Percentiles rank a stretch among this genome's conserved stretches.
Evolutionary conservation across 2,113 vertebrate genomes (phyloP).

Genomic region (Bos indicus): DNA sequence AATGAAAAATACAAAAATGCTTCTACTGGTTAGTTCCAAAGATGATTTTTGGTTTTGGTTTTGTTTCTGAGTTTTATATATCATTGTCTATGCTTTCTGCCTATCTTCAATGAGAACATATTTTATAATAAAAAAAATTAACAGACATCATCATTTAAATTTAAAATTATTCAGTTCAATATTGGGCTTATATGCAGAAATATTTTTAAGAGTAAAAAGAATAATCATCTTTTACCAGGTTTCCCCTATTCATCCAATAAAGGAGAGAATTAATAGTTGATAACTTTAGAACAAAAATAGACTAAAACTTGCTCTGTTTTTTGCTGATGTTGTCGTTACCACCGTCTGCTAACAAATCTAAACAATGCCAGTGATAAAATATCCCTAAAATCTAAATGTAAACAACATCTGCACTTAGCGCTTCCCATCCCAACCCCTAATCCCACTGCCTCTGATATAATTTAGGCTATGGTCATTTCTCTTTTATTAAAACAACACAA

Average conservation of each 20-base stretch:
- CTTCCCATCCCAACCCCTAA: fast-evolving
- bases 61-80: neutral
- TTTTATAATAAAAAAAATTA: neutral
- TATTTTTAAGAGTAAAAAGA: neutral
- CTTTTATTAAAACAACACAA: neutral
- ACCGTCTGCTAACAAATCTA: neutral
- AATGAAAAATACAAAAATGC: neutral
- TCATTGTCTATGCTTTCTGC: neutral
- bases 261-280: neutral
- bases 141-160: neutral
- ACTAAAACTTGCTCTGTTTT: neutral
- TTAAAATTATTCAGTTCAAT: neutral
- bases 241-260: neutral
- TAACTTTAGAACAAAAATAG: neutral
- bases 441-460: neutral
- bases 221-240: neutral
- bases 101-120: neutral
- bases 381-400: neutral
- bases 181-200: neutral
- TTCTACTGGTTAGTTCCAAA: neutral
- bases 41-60: neutral
- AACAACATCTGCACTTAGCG: neutral
- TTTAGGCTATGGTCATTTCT: neutral
- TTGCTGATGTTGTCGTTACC: neutral
- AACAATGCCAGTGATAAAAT: neutral